Percentiles rank a stretch among this genome's conserved stretches.
These are phyloP conservation scores for Sebastes schlegelii DNA, from an alignment of 2,113 vertebrate species.

Conservation along the genomic window DNA sequence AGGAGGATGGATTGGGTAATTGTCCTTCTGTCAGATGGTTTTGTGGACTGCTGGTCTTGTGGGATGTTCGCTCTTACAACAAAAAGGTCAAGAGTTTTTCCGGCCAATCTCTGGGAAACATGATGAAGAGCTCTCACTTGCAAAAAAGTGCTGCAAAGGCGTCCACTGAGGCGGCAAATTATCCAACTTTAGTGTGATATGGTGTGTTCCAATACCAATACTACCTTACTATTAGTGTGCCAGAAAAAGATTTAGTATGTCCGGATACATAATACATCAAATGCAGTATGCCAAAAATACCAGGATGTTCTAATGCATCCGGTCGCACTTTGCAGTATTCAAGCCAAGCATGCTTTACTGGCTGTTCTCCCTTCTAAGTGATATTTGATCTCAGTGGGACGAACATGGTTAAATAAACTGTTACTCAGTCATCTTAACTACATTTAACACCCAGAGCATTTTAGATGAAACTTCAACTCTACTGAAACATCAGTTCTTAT, in stretches of 20 bases:
- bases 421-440: not conserved
- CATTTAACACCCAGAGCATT: not conserved
- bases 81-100: slow-evolving; percentile 17
- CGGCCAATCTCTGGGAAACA: not conserved
- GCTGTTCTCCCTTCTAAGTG: too few species aligned
- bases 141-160: too few species aligned
- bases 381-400: too few species aligned
- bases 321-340: too few species aligned
- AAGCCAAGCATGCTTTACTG: too few species aligned
- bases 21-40: not conserved
- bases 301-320: too few species aligned
- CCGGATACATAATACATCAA: too few species aligned
- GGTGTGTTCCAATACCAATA: too few species aligned
- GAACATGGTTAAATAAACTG: too few species aligned
- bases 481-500: not conserved
- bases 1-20: not conserved
- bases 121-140: not conserved
- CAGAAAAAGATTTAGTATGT: too few species aligned
- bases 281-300: too few species aligned
- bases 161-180: not conserved
- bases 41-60: not conserved
- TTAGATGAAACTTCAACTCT: not conserved
- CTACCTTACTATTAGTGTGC: too few species aligned
- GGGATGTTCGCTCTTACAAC: not conserved
- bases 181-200: not conserved